phyloP scores from a whole-genome alignment of 2,113 vertebrate species.

The Rhabdornis inornatus region DNA sequence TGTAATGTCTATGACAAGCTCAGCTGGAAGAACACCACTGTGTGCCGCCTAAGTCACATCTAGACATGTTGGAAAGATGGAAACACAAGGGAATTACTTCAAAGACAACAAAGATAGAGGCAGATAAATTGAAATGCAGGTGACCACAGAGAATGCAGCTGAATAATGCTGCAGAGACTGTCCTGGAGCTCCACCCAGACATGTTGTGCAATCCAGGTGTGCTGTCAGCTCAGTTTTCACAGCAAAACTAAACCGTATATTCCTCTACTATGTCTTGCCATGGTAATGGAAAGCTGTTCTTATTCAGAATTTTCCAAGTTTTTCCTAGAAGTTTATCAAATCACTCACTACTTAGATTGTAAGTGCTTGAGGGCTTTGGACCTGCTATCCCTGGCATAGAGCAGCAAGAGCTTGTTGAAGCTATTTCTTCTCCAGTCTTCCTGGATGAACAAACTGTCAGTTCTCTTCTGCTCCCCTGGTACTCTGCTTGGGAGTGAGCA shows the following conservation, averaged over 20 bases:
- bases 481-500: neutral
- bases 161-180: neutral
- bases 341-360: neutral
- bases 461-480: neutral
- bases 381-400: rapidly evolving
- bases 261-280: neutral
- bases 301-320: neutral
- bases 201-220: rapidly evolving
- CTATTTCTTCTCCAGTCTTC: neutral
- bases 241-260: neutral
- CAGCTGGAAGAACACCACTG: neutral
- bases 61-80: neutral
- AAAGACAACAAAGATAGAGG: neutral
- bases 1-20: neutral
- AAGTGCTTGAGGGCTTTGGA: neutral
- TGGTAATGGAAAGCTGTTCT: neutral
- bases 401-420: neutral
- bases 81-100: neutral
- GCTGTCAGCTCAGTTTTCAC: neutral
- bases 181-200: neutral
- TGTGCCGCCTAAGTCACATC: neutral
- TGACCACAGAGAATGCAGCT: neutral
- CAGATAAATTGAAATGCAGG: neutral
- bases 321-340: neutral
- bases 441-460: neutral